Percentiles rank a stretch among this genome's conserved stretches.
Evolutionary conservation across 2,888 invertebrate genomes (phyloP).

Genomic region (Pollenia angustigena): DNA sequence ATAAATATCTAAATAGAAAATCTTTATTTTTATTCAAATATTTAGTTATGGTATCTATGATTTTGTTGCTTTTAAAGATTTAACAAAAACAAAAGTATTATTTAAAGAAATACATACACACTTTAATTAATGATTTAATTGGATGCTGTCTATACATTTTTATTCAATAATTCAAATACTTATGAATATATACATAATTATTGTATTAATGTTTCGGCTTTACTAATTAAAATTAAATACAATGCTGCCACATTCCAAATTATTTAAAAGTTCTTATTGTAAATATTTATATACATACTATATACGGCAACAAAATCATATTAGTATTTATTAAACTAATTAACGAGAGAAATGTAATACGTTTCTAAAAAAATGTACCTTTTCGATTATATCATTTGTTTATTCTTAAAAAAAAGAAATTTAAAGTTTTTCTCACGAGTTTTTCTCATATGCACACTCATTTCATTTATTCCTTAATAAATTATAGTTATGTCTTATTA

Average conservation of each 20-base stretch:
- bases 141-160: slow-evolving; percentile 6
- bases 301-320: slow-evolving; percentile 53
- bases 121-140: neutral
- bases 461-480: slow-evolving; percentile 66
- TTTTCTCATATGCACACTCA: slow-evolving; percentile 31
- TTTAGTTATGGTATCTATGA: slow-evolving; percentile 29
- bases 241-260: slow-evolving; percentile 70
- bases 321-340: slow-evolving; percentile 28
- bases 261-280: slow-evolving; percentile 27
- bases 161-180: slow-evolving; percentile 10
- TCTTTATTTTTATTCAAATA: slow-evolving; percentile 1
- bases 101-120: neutral
- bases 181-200: neutral
- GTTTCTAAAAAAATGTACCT: slow-evolving; percentile 55
- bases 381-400: slow-evolving; percentile 36
- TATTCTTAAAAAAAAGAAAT: slow-evolving; percentile 11
- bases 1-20: neutral
- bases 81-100: slow-evolving; percentile 20
- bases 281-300: slow-evolving; percentile 36
- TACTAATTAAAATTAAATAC: slow-evolving; percentile 11
- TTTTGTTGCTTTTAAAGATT: slow-evolving; percentile 56
- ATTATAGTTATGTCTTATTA: slow-evolving; percentile 63
- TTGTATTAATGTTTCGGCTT: slow-evolving; percentile 21
- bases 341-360: slow-evolving; percentile 29
- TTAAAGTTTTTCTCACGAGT: slow-evolving; percentile 18